Base-by-base conservation (phyloP, 2,888 invertebrate genomes). In the Cheilosia soror region DNA sequence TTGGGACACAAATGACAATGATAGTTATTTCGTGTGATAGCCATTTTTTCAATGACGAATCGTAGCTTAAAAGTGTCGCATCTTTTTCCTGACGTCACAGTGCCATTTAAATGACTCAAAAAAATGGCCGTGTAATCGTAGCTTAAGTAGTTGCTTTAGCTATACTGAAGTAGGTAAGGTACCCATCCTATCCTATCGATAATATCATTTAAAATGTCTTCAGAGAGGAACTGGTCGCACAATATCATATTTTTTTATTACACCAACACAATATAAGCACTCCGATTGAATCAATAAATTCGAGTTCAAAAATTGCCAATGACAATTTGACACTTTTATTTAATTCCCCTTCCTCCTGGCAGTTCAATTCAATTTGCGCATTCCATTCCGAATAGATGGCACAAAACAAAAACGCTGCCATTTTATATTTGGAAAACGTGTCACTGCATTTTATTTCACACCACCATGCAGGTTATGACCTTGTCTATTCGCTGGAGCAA, bases 311-410 rank as follows among this genome's bases (percentile, higher is more conserved):
- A 71, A 69, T 71, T 66, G 20, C 60, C 69, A 65, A 63, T 65
- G 75, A 80, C 80, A 80, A 58, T 75, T 84, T 84, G 84, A 71
- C 84, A 84, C 44, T 84, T 84, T 80, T 80, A 76, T 84, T 84
- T 80, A 65, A 69, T 69, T 42, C 57, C n/a, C 27, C 37, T 31
- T 25, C 49, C 72, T 40, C 20, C 71, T 7, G 44, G 53, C 25
- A 44, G 25, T 68, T 11, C 66, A 62, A 72, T 57, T 66, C 53
- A 60, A 82, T 44, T 60, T 66, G 20, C 53, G 42, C 58, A 58
- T 40, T 62, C 62, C 69, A 40, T 37, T 37, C 37, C 37, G 11
- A 37, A 37, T 62, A 42, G 33, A 66, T 51, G 47, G 15, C 9
- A 47, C 29, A 65, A 51, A 73, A 68, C 13, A 79, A 73, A 83